Evolutionary conservation across 2,888 invertebrate genomes (phyloP), one percentile per base, ranked within the genome.

Genomic region (Pemphredon lugubris): DNA sequence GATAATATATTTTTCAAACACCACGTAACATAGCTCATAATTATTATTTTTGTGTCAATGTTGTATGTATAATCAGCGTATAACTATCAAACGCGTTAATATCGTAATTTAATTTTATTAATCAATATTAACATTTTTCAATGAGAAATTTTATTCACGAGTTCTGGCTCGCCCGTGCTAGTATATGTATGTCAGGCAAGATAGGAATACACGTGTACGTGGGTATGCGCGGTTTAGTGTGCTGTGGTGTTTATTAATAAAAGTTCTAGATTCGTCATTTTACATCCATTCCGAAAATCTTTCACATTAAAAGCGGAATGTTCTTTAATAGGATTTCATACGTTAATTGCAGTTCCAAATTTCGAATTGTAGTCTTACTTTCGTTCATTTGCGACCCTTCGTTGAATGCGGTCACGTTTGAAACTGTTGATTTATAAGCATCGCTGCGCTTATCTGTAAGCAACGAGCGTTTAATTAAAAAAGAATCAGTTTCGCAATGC

Each of bases 401-500:
- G n/a, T n/a, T n/a, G n/a, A n/a, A n/a, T n/a, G n/a, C n/a, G n/a
- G n/a, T n/a, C n/a, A n/a, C n/a, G n/a, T 34, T 18, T 20, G n/a
- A 20, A 21, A 13, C 53, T 18, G 44, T 54, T 40, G 9, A n/a
- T n/a, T n/a, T n/a, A 44, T 61, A 23, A 54, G 34, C 45, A 44
- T 51, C 40, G 9, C n/a, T 11, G 44, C 30, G 30, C 39, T 11
- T 34, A 14, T 16, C 40, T 30, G 42, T 16, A 40, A 7, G 6
- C 50, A 39, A 4, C n/a, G 39, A 7, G 3, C 16, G 1, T 40
- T n/a, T 40, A 5, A 18, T 16, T 1, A 16, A 40, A 40, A 14
- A 5, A 40, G 0, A 40, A 40, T 2, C 16, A 14, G 11, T 40
- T 40, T 40, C 40, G 9, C 1, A 16, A 16, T 16, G 40, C 16